Evolutionary conservation across 2,797 vertebrate genomes (phyloP).

Genomic region (Gymnopithys bicolor): DNA sequence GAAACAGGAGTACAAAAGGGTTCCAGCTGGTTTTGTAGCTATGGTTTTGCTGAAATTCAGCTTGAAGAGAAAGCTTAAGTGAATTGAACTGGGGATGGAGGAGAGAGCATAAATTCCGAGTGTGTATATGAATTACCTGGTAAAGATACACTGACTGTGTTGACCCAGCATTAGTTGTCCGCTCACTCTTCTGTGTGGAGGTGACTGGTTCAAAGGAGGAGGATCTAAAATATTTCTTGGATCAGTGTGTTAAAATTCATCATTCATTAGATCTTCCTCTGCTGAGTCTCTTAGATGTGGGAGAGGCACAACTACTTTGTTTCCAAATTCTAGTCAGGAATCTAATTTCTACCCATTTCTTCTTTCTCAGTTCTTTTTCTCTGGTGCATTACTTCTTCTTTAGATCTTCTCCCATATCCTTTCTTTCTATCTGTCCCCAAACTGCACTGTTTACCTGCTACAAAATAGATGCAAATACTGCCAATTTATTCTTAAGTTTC

Average conservation of each 20-base stretch:
- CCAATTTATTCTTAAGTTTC: neutral
- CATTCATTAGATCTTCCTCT: neutral
- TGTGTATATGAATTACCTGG: neutral
- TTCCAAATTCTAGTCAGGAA: neutral
- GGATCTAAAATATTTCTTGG: neutral
- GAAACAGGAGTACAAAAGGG: neutral
- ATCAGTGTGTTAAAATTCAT: neutral
- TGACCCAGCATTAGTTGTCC: neutral
- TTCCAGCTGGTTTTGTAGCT: neutral
- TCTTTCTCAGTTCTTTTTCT: neutral
- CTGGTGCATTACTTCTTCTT: neutral
- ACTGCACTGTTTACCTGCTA: neutral
- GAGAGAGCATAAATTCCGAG: neutral
- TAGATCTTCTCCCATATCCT: neutral
- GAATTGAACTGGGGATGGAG: neutral
- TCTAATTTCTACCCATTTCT: neutral
- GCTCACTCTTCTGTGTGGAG: neutral
- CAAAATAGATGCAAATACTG: neutral
- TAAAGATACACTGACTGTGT: neutral
- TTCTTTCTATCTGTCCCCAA: neutral
- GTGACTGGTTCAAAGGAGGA: neutral
- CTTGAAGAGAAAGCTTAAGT: neutral
- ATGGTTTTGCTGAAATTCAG: neutral
- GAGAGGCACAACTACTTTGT: neutral
- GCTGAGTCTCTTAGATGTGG: neutral